These are phyloP conservation scores for Paralinhomoeus sp. DNA, from an alignment of 2,888 invertebrate species.

Conservation along the genomic window DNA sequence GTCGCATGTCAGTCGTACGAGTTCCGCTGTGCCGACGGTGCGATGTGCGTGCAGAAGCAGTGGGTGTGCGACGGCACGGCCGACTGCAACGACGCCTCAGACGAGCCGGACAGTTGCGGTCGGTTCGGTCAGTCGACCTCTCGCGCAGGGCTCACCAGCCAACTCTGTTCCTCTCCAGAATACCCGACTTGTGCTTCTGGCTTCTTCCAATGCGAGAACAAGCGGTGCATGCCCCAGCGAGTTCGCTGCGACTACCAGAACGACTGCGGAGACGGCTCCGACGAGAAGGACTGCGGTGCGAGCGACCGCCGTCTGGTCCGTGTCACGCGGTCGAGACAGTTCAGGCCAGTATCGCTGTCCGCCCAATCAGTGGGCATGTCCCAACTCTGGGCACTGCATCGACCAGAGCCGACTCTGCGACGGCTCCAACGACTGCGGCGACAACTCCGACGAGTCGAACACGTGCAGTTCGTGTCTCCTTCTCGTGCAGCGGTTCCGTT, in stretches of 20 bases:
- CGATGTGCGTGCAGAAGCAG: slow-evolving; percentile 55
- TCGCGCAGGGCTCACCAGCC: no score
- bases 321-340: no score
- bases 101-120: slow-evolving; percentile 20
- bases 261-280: slow-evolving; percentile 81
- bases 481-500: no score
- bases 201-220: slow-evolving; percentile 25
- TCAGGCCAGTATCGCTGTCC: slow-evolving; percentile 5
- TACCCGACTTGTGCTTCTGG: slow-evolving; percentile 22
- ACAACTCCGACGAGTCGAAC: slow-evolving; percentile 61
- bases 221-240: slow-evolving; percentile 25
- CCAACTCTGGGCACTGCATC: slow-evolving; percentile 57
- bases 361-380: slow-evolving; percentile 16
- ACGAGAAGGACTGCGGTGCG: slow-evolving; percentile 32
- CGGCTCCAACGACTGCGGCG: slow-evolving; percentile 82
- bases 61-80: slow-evolving; percentile 41
- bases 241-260: slow-evolving; percentile 44
- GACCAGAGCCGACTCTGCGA: slow-evolving; percentile 83
- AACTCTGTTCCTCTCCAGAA: slow-evolving; percentile 9
- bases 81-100: slow-evolving; percentile 10
- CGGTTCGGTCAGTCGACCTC: no score
- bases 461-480: slow-evolving; percentile 17
- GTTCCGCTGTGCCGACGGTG: slow-evolving; percentile 69
- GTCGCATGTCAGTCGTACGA: slow-evolving; percentile 35
- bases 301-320: no score